phyloP scores from a whole-genome alignment of 2,797 vertebrate species.

The Sebastes umbrosus region DNA sequence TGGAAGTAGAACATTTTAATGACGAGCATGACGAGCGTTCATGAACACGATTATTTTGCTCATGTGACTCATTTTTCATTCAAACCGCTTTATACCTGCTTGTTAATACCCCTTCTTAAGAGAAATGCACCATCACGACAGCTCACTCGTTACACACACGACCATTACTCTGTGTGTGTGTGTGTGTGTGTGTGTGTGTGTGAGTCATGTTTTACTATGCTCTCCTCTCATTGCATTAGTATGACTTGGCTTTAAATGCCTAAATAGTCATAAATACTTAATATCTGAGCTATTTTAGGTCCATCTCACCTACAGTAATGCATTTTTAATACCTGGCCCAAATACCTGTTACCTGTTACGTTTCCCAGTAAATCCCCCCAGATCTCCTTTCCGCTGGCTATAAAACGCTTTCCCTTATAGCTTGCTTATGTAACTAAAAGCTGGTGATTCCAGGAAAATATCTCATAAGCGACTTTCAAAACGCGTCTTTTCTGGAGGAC shows the following conservation, averaged over 20 bases:
- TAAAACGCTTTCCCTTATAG: conserved; percentile 51
- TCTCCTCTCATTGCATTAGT: conserved; percentile 28
- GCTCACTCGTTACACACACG: conserved; percentile 4
- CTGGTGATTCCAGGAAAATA: conserved; percentile 63
- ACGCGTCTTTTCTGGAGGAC: conserved; percentile 48
- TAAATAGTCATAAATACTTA: conserved; percentile 54
- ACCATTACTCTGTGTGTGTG: not conserved
- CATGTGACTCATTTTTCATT: conserved; percentile 42
- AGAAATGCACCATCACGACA: conserved; percentile 25
- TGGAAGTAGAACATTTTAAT: conserved; percentile 58
- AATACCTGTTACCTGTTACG: conserved; percentile 65
- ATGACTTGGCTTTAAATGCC: conserved; percentile 45
- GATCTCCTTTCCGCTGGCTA: conserved; percentile 38
- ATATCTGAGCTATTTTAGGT: conserved; percentile 46
- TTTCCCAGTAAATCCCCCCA: conserved; percentile 46
- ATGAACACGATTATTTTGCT: conserved; percentile 42
- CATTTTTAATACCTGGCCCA: conserved; percentile 61
- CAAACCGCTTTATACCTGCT: conserved; percentile 11
- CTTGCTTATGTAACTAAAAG: conserved; percentile 64
- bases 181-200: not conserved
- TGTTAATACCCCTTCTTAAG: conserved; percentile 31
- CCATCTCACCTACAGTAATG: conserved; percentile 48
- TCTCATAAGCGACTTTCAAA: conserved; percentile 64
- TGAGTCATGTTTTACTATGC: conserved; percentile 5
- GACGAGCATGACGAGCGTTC: conserved; percentile 47